Evolutionary conservation across 2,113 vertebrate species (phyloP), one percentile per base, ranked within the genome.

Genomic region (Pteropus alecto): DNA sequence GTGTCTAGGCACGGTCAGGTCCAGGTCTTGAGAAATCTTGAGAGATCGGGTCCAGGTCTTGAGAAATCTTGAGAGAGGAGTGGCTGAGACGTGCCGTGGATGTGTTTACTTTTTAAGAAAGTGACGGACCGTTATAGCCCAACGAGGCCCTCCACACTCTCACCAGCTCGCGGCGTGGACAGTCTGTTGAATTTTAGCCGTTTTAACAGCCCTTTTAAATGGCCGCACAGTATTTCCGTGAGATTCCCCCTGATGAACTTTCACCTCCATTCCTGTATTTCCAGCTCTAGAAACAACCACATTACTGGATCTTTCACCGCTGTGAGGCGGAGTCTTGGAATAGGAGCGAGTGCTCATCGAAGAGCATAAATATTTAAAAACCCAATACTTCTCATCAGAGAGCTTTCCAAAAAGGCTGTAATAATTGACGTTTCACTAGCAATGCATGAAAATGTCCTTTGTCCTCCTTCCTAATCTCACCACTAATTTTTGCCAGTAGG

Each of bases 341-440:
- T 15, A 81, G 6, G 48, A 48, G 48, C 51, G n/a, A 43, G 12
- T 0, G 24, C 51, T 87, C 38, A 18, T 9, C 6, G 6, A 58
- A 67, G 11, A 13, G 4, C 14, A 56, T 91, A 81, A 70, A 82
- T 96, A 92, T 94, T 96, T 94, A 18, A 95, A 93, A 83, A 13
- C 11, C 15, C 65, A 78, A 56, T 92, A 58, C 33, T 41, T 96
- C 35, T 70, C 58, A 76, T 76, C 33, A 28, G 78, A 68, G 48
- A 89, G 65, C 77, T 58, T 58, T 81, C 28, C 30, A 3, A 5
- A 85, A 58, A 48, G 60, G 13, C 46, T 63, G 11, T 22, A 61
- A 68, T 56, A 1, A 41, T 22, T 33, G 35, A 14, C 16, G 43
- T 56, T 74, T 81, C 41, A 10, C 67, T 1, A 5, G 15, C 28